Conservation (phyloP, 2,113 vertebrate species). For the Myotis davidii region DNA sequence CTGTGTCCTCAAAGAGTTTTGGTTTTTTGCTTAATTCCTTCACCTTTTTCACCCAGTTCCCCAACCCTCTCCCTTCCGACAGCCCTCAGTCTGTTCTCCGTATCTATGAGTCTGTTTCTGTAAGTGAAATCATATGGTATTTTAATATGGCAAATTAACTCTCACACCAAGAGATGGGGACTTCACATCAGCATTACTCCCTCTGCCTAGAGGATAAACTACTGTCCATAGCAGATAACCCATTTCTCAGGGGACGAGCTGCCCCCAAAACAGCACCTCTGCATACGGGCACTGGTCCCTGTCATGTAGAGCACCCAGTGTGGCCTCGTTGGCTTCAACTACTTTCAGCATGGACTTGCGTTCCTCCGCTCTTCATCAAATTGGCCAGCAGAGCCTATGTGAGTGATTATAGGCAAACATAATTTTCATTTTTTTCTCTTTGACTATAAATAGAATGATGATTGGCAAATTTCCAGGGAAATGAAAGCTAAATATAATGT, state of each 20-base stretch:
- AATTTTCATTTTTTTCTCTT: background rate
- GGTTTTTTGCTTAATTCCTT: background rate
- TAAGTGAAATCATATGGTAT: background rate
- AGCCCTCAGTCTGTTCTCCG: background rate
- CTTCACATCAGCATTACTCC: too few relatives aligned
- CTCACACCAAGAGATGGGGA: background rate
- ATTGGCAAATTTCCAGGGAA: background rate
- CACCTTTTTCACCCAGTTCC: background rate
- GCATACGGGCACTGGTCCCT: fast-evolving
- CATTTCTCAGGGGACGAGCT: fast-evolving
- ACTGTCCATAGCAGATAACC: fast-evolving
- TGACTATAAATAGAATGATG: background rate
- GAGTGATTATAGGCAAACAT: background rate
- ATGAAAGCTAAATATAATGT: background rate
- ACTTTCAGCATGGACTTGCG: fast-evolving
- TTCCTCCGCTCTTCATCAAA: background rate
- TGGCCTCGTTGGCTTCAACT: fast-evolving
- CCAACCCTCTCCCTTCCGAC: background rate
- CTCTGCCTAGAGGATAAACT: too few relatives aligned
- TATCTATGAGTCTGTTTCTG: background rate
- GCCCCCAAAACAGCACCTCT: background rate
- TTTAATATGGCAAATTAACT: background rate
- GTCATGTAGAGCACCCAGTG: fast-evolving
- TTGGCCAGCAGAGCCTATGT: background rate
- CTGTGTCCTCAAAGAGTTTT: background rate